phyloP scores from a whole-genome alignment of 2,888 invertebrate species.

The Labia minor region DNA sequence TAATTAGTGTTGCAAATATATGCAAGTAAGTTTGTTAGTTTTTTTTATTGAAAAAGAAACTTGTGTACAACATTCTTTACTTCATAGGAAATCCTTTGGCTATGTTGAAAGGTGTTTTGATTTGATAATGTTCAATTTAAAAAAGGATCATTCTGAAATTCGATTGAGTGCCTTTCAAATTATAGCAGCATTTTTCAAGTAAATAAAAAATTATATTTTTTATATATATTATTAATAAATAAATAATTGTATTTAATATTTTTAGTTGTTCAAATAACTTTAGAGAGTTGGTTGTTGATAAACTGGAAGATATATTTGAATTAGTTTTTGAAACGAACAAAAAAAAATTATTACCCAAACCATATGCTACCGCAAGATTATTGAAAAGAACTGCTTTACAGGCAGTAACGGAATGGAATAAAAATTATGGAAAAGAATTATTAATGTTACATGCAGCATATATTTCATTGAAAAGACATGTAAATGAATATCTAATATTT shows the following conservation, averaged over 20 bases:
- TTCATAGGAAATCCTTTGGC: conserved; percentile 35
- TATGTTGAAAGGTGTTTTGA: conserved; percentile 38
- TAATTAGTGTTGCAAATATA: conserved; percentile 27
- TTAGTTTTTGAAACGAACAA: conserved; percentile 39
- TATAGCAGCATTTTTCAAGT: conserved; percentile 41
- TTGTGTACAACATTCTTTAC: too few species aligned
- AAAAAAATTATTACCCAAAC: conserved; percentile 40
- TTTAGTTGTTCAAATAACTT: conserved; percentile 40
- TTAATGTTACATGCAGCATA: conserved; percentile 38
- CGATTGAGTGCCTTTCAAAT: conserved; percentile 42
- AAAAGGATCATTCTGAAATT: conserved; percentile 43
- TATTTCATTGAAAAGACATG: conserved; percentile 32
- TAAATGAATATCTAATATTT: conserved; percentile 8
- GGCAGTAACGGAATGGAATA: conserved; percentile 41
- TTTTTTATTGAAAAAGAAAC: background rate
- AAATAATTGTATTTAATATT: background rate
- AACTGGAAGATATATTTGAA: conserved; percentile 39
- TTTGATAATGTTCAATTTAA: conserved; percentile 37
- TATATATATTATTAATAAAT: background rate
- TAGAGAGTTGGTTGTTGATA: conserved; percentile 38
- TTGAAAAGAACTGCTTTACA: conserved; percentile 38
- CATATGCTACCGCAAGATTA: conserved; percentile 36
- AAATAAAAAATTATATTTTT: conserved; percentile 22
- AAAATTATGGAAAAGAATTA: conserved; percentile 38
- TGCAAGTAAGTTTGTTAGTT: conserved; percentile 28